Evolutionary conservation across 2,888 invertebrate species (phyloP), one percentile per base, ranked within the genome.

Genomic region (Syrista parreyssii): DNA sequence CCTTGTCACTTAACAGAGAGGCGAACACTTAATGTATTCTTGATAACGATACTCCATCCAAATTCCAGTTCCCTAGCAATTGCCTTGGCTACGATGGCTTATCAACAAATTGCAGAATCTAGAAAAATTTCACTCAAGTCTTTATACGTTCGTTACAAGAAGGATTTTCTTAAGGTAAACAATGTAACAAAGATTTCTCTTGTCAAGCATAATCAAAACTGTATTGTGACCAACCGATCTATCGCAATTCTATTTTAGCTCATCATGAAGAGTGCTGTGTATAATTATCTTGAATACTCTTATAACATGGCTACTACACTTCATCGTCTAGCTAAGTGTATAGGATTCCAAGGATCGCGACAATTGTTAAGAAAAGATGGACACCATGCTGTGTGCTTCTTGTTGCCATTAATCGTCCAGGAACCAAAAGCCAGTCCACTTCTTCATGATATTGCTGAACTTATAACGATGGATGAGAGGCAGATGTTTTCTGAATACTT

Each of bases 341-440:
- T 96, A 76, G 96, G 95, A 0, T 96, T 94, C 85, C 93, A 93
- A 33, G 95, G 95, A 68, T 94, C 94, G 12, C 93, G 94, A 86
- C 95, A 96, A 87, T 95, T 96, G 77, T 92, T 96, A 78, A 93
- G 93, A 0, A 95, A 95, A 88, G 95, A 96, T 85, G 94, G 94
- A 68, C 94, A 95, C 76, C 93, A 95, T 83, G 93, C 96, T 33
- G 91, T 96, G 12, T 95, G 96, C 0, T 92, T 93, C 91, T 92
- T 95, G 85, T 92, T 94, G 87, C 92, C 95, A 68, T 91, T 94
- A 88, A 91, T 94, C 1, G 93, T 93, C 36, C 94, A 91, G 82
- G 92, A 92, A 86, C 93, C 93, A 3, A 92, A 93, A 85, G 93
- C 94, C 0, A 93, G 93, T 68, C 92, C 92, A 1, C 93, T 96